Evolutionary conservation across 2,888 invertebrate species (phyloP), one percentile per base, ranked within the genome.

Genomic region (Drosophila macrothrix): DNA sequence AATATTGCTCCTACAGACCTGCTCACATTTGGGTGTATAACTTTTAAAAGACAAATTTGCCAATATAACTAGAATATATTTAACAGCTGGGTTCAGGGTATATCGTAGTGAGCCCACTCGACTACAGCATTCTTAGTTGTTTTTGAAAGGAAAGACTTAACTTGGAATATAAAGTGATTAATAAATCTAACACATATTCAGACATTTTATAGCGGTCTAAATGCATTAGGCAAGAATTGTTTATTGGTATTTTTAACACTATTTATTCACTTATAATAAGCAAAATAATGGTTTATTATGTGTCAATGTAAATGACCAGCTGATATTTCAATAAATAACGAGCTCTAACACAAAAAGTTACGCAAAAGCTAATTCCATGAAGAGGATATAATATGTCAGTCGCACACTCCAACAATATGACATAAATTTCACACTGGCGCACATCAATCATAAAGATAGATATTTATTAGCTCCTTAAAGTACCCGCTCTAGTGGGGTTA

Each of bases 391-490:
- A 59, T 58, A 41, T 35, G 22, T 35, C 39, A 58, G 35, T 29
- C 50, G 25, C 39, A 29, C 49, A 28, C 22, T 16, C 19, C 12
- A 50, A 43, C n/a, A 53, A 49, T 29, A 49, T 19, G 35, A 77
- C 52, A 68, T 75, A 39, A 76, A 70, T 69, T 52, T 69, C 19
- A 29, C 28, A 49, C 37, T 31, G 22, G 7, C 22, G 12, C 31
- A 56, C 37, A 58, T 77, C 78, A 77, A 60, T 73, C 58, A 52
- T 59, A 43, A 60, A 35, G 35, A 52, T 52, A 35, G 16, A 70
- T 59, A 52, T 41, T n/a, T 60, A 50, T 68, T 70, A 56, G 35
- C 39, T 28, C 28, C 37, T 31, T 49, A 28, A 22, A 39, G 49
- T 49, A 55, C 19, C 33, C 69, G 19, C 37, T 39, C 39, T 49